These are phyloP conservation scores for Buphagus erythrorhynchus DNA, from an alignment of 2,797 vertebrate genomes.

Conservation along the genomic window DNA sequence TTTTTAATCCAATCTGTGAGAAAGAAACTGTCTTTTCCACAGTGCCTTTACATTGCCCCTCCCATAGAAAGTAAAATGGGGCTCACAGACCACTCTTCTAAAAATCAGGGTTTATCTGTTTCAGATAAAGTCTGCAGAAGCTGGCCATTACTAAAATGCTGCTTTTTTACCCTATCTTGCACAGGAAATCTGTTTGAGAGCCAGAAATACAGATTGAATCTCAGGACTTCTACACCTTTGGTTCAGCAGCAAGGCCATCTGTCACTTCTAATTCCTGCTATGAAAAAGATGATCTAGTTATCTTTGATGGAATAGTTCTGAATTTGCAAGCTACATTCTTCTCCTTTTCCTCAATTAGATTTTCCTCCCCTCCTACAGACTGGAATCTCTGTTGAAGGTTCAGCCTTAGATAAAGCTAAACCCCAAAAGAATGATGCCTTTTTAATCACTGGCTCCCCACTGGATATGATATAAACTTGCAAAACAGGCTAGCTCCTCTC, in stretches of 20 bases:
- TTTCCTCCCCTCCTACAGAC: background rate
- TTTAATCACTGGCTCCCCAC: background rate
- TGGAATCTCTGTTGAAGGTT: background rate
- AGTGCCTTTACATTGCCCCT: background rate
- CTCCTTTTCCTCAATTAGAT: background rate
- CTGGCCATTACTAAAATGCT: background rate
- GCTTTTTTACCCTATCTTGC: background rate
- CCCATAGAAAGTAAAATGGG: background rate
- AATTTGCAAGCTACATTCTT: background rate
- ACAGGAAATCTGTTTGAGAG: conserved; percentile 33
- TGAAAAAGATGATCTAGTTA: conserved; percentile 49
- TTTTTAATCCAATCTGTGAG: background rate
- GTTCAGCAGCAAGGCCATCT: conserved; percentile 52
- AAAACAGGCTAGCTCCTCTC: background rate
- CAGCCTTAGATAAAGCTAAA: background rate
- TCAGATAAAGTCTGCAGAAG: background rate
- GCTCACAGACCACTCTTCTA: background rate
- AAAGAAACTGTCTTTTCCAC: background rate
- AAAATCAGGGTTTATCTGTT: background rate
- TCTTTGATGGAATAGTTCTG: conserved; percentile 34
- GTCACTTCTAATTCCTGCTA: conserved; percentile 54
- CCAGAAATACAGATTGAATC: conserved; percentile 32
- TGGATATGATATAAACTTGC: background rate
- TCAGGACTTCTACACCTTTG: conserved; percentile 47
- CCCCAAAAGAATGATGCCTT: background rate